Base-by-base conservation (phyloP, 2,797 vertebrate species). In the Pantherophis vulpinus region DNA sequence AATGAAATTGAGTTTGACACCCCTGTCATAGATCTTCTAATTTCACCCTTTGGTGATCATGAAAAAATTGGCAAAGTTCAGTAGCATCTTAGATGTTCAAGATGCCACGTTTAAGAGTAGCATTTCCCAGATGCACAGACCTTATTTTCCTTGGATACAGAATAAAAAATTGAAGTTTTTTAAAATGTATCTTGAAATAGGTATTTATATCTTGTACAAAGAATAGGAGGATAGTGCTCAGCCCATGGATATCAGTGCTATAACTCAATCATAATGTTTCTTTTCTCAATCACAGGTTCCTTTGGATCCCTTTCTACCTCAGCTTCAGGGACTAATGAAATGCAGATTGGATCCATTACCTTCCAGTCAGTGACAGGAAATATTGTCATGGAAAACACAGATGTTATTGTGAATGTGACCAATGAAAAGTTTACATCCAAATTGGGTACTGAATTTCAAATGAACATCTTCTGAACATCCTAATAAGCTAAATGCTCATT, bases 401-500 rank as follows among this genome's bases (percentile, higher is more conserved):
- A 99, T 74, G 98, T 98, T 95, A 99, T 99, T 88, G 97, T 99
- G 91, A 99, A 98, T 95, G 97, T 99, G 92, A 97, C 99, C 91
- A 98, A 99, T 95, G 0, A 55, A 0, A 56, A 60, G 0, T 99
- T 99, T 93, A 93, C 91, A 94, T 97, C 98, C 42, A 97, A 96
- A 93, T 1, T 97, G 98, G 99, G 99, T 99, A 96, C 58, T 94
- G 55, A 32, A 86, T 14, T 94, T 93, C 63, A 79, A 74, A 6
- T n/a, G 23, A 70, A 58, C 16, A 37, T 51, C 29, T 29, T 27
- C 32, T 42, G 60, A 13, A 29, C 88, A 70, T 94, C 51, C 66
- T 74, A 88, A 47, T 61, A 2, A 58, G 25, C 18, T 20, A 66
- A 25, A 88, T 56, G 51, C 11, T 93, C 47, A 8, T 47, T 95